Evolutionary conservation across 2,113 vertebrate genomes (phyloP).

Genomic region (Phyllostomus discolor): DNA sequence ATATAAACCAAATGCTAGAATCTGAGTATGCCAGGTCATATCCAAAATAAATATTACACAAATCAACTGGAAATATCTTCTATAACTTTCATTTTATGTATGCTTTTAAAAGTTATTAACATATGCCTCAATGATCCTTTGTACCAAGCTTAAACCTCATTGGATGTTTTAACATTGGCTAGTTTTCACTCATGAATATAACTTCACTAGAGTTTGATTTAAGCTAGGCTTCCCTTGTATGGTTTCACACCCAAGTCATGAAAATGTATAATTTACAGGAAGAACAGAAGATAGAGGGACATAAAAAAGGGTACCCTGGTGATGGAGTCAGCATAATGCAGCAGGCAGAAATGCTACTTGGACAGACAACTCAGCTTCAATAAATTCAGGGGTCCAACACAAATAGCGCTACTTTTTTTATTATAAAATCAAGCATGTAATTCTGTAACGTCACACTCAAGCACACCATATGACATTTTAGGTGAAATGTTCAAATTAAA

Average conservation of each 20-base stretch:
- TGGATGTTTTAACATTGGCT: background rate
- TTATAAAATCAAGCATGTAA: too few species aligned
- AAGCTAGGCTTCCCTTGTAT: background rate
- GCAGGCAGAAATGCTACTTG: background rate
- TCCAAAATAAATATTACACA: background rate
- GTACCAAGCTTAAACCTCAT: background rate
- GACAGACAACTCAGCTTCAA: background rate
- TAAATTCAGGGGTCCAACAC: background rate
- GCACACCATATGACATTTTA: too few species aligned
- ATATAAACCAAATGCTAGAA: background rate
- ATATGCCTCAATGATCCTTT: background rate
- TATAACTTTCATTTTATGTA: background rate
- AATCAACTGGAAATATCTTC: background rate
- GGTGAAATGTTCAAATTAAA: too few species aligned
- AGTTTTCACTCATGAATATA: background rate
- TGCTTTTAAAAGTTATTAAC: background rate
- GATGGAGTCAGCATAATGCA: background rate
- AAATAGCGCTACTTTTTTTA: too few species aligned
- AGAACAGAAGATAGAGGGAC: background rate
- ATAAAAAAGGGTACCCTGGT: background rate
- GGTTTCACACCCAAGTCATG: background rate
- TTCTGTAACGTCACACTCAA: too few species aligned
- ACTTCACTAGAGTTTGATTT: background rate
- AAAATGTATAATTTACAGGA: background rate
- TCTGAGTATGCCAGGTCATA: background rate